Evolutionary conservation across 2,888 invertebrate species (phyloP).

Genomic region (Cabera pusaria): DNA sequence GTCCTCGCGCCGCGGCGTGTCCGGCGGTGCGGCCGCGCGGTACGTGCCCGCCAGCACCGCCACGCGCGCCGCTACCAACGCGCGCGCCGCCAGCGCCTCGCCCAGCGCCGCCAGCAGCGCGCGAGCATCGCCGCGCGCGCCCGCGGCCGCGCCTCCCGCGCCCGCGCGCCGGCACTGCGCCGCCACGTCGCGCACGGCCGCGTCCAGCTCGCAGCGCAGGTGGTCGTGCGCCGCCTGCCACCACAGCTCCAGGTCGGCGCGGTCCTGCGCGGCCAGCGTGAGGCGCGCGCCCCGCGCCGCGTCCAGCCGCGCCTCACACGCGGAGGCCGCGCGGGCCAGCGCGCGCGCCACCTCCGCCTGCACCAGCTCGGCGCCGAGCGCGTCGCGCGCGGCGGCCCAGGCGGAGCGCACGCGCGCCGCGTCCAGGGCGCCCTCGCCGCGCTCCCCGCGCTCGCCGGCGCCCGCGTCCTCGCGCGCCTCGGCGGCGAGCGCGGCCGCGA

Average conservation of each 20-base stretch:
- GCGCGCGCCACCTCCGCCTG: constrained; percentile 91
- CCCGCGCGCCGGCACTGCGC: constrained; percentile 85
- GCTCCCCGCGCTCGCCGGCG: constrained; percentile 74
- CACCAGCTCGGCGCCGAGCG: constrained; percentile 88
- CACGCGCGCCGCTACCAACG: constrained; percentile 89
- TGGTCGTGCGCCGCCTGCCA: constrained; percentile 89
- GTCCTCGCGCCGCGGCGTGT: constrained; percentile 56
- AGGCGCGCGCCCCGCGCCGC: constrained; percentile 81
- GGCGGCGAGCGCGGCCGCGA: constrained; percentile 87
- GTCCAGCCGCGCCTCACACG: constrained; percentile 85
- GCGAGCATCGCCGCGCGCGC: constrained; percentile 67
- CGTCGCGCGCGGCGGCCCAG: constrained; percentile 89
- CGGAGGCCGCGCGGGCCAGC: constrained; percentile 86
- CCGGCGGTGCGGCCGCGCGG: constrained; percentile 50
- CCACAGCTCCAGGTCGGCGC: constrained; percentile 88
- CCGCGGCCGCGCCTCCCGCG: constrained; percentile 35
- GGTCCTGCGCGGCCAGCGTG: constrained; percentile 86
- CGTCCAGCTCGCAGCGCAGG: constrained; percentile 88
- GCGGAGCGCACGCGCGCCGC: constrained; percentile 89
- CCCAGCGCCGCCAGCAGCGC: constrained; percentile 48
- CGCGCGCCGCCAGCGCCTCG: constrained; percentile 52
- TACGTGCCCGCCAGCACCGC: constrained; percentile 85
- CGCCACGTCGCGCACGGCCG: constrained; percentile 86
- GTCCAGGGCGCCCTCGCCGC: constrained; percentile 14
- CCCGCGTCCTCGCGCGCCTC: constrained; percentile 86